Conservation (phyloP, 2,113 vertebrate species). For the Apodemus speciosus region DNA sequence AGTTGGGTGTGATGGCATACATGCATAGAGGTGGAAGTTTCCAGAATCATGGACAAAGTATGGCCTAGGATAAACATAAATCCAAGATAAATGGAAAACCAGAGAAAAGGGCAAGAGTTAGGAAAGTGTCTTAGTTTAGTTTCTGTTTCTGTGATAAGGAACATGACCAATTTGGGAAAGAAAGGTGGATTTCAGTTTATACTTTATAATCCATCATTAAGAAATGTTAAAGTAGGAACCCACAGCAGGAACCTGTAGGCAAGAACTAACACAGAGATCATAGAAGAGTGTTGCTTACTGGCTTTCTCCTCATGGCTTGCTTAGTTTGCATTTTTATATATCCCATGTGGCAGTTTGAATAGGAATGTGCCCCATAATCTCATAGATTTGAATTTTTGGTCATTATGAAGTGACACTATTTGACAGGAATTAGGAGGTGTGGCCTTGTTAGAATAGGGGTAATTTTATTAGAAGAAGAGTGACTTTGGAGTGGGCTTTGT, state of each 20-base stretch:
- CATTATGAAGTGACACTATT: neutral
- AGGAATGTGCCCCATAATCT: accelerated
- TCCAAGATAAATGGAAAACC: neutral
- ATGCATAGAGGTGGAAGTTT: neutral
- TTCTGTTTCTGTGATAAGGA: neutral
- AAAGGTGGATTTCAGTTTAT: neutral
- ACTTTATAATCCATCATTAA: neutral
- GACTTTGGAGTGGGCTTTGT: neutral
- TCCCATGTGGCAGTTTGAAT: too few relatives aligned
- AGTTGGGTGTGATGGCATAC: neutral
- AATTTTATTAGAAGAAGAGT: neutral
- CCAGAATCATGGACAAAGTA: neutral
- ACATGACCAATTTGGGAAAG: neutral
- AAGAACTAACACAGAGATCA: neutral
- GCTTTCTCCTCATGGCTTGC: neutral
- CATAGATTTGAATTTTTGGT: neutral
- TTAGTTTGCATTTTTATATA: too few relatives aligned
- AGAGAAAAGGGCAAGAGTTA: neutral
- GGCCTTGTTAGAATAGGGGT: neutral
- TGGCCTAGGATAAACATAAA: too few relatives aligned
- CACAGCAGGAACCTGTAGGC: neutral
- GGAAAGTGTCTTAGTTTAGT: neutral
- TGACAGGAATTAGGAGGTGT: neutral
- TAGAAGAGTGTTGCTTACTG: neutral
- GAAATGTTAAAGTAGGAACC: neutral